Evolutionary conservation across 2,797 vertebrate genomes (phyloP).

Genomic region (Pseudochaenichthys georgianus): DNA sequence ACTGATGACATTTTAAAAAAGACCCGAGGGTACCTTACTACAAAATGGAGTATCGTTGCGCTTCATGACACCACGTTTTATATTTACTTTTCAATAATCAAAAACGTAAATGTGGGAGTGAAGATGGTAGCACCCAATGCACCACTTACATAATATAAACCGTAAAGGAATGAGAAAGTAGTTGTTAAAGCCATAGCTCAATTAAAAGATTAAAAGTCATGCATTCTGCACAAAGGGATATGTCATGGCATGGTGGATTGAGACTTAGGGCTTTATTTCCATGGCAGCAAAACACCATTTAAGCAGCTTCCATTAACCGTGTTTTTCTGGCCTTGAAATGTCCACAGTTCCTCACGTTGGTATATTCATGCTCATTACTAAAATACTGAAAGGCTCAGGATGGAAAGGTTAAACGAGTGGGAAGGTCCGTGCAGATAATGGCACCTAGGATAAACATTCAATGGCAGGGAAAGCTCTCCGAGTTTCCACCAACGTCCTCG

Average conservation of each 20-base stretch:
- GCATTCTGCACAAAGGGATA: neutral
- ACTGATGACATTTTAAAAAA: conserved; percentile 54
- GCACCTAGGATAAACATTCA: neutral
- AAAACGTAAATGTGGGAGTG: conserved; percentile 7
- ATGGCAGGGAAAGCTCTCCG: neutral
- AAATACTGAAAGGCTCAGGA: neutral
- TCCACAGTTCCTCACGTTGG: neutral
- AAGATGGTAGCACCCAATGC: conserved; percentile 10
- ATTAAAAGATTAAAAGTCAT: neutral
- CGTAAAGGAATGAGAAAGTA: neutral
- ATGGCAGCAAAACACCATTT: neutral
- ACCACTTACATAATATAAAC: neutral
- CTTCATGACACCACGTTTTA: conserved; percentile 25
- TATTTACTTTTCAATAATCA: conserved; percentile 17
- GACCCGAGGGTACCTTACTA: conserved; percentile 34
- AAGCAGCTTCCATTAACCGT: neutral
- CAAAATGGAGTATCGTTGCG: conserved; percentile 15
- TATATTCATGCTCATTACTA: neutral
- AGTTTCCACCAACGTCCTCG: neutral
- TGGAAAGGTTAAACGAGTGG: neutral
- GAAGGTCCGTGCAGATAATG: conserved; percentile 3
- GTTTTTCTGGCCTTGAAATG: neutral
- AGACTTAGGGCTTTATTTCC: neutral
- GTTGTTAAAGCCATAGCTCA: neutral
- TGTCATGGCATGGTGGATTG: neutral